Base-by-base conservation (phyloP, 2,113 vertebrate genomes). In the Neolamprologus kungweensis region DNA sequence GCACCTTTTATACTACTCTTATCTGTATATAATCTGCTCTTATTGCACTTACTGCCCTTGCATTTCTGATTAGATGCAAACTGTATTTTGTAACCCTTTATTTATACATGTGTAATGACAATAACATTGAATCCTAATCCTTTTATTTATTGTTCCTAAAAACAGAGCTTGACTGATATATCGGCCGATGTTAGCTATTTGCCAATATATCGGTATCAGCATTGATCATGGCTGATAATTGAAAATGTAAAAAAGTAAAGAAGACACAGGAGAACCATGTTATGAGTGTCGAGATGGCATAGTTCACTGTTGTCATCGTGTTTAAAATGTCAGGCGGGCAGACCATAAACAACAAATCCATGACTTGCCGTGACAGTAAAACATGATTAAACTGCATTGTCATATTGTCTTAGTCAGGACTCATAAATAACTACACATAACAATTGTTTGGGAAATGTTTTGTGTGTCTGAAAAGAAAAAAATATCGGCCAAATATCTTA, bases 291-390 rank as follows among this genome's bases (percentile, higher is more conserved):
- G 11, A 68, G 11, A 9, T 14, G n/a, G 11, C 63, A 1, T 21
- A 68, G 63, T 40, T 40, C 35, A 14, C 35, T 40, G 11, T 40
- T 40, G n/a, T 40, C 63, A 40, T 21, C 1, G 2, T 68, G 35
- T 68, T 40, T 21, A 21, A 68, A 68, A 40, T 68, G 4, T n/a
- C 63, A 68, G 33, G 19, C 7, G 7, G 63, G 7, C 33, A 68
- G 63, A 68, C 4, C 0, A 13, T 68, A 21, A 68, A 68, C n/a
- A 40, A 40, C 0, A 0, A 68, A 68, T 68, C 63, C 12, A 5
- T 68, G 63, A 68, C 63, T 23, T 40, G 33, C n/a, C 1, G 5
- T 68, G 63, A 68, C 63, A 68, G 35, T 68, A 40, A 65, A 68
- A 40, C 35, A 40, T 6, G 35, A 68, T 68, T 68, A 68, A 40